A percentile compares a stretch with the other conserved stretches of the same genome.
Conservation (phyloP, 2,797 vertebrate species). For the Synanceia verrucosa region DNA sequence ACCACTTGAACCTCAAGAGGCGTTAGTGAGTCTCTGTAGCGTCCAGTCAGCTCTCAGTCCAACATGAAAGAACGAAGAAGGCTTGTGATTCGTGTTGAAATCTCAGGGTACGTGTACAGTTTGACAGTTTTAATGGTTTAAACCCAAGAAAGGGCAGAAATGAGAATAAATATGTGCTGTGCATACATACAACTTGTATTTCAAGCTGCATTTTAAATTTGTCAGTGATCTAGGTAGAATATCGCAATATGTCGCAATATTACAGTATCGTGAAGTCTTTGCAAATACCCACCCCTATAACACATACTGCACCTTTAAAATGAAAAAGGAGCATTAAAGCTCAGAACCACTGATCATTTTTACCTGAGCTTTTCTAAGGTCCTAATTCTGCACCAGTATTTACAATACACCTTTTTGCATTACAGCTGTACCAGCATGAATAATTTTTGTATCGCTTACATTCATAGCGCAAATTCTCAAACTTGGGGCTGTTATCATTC, state of each 20-base stretch:
- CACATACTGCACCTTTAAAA: not conserved
- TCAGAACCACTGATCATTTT: not conserved
- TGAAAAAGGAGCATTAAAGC: not conserved
- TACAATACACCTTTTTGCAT: not conserved
- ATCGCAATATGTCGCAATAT: too few species aligned
- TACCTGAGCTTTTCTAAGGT: not conserved
- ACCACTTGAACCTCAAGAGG: not conserved
- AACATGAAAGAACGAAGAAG: not conserved
- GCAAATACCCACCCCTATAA: too few species aligned
- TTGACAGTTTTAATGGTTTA: not conserved
- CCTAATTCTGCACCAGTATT: conserved; percentile 1
- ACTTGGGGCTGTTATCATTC: conserved; percentile 93
- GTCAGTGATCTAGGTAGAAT: too few species aligned
- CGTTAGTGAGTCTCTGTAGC: not conserved
- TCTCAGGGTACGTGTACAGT: not conserved
- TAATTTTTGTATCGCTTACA: conserved; percentile 80
- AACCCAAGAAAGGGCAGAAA: not conserved
- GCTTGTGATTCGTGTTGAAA: not conserved
- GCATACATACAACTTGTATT: too few species aligned
- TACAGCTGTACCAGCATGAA: conserved; percentile 1
- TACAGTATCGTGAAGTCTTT: too few species aligned
- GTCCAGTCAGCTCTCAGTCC: not conserved
- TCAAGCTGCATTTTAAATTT: too few species aligned
- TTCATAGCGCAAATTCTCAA: conserved; percentile 92
- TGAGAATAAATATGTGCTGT: too few species aligned